Percentiles rank a stretch among this genome's conserved stretches.
Evolutionary conservation across 2,888 invertebrate genomes (phyloP).

Genomic region (Antheraea yamamai): DNA sequence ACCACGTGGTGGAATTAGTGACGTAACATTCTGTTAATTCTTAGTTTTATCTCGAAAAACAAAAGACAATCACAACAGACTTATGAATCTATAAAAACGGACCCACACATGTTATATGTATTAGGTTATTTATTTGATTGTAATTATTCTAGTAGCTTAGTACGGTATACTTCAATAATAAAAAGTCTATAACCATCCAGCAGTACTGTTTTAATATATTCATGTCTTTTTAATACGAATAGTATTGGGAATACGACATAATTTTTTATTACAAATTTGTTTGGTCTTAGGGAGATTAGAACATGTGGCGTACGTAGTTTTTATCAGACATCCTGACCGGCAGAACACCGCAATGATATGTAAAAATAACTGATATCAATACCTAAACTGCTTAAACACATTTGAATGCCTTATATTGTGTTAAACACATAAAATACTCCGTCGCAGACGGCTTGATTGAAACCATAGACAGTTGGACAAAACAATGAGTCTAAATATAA

Average conservation of each 20-base stretch:
- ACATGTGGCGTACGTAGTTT: not conserved
- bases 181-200: not conserved
- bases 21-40: too few species aligned
- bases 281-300: not conserved
- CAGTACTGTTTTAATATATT: not conserved
- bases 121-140: not conserved
- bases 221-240: not conserved
- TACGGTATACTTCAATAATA: not conserved
- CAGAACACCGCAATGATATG: not conserved
- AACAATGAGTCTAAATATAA: constrained; percentile 13
- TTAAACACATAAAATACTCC: not conserved
- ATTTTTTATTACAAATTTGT: not conserved
- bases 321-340: not conserved
- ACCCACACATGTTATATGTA: not conserved
- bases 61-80: not conserved
- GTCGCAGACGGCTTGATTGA: constrained; percentile 6
- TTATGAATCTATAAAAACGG: not conserved
- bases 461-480: constrained; percentile 11
- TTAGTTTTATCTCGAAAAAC: not conserved
- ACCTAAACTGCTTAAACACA: not conserved
- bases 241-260: not conserved
- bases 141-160: not conserved
- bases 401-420: not conserved
- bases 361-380: not conserved
- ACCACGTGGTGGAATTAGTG: too few species aligned